phyloP scores from a whole-genome alignment of 2,113 vertebrate species.

The Stigmatopora argus region DNA sequence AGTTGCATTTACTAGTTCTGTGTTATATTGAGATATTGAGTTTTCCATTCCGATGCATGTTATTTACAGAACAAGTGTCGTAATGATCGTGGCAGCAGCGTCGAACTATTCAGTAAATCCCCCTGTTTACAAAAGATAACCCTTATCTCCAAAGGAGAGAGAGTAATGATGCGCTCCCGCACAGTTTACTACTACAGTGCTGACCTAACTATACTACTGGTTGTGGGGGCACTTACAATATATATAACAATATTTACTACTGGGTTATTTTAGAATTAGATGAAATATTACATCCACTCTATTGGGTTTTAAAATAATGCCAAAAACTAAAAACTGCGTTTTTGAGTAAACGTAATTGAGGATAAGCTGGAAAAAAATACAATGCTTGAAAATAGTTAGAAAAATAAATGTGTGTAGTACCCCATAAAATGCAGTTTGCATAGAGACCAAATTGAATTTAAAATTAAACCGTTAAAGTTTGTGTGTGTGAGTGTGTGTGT shows the following conservation, averaged over 20 bases:
- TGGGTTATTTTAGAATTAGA: neutral
- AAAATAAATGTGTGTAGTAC: too few species aligned
- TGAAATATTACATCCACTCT: neutral
- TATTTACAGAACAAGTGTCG: slow-evolving; percentile 10
- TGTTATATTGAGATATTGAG: slow-evolving; percentile 1
- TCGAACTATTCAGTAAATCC: slow-evolving; percentile 26
- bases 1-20: neutral
- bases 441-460: too few species aligned
- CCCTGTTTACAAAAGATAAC: slow-evolving; percentile 63
- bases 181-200: neutral
- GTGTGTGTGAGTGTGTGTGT: too few species aligned
- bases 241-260: slow-evolving; percentile 12
- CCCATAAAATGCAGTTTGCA: too few species aligned
- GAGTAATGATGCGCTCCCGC: slow-evolving; percentile 6
- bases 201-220: slow-evolving; percentile 8
- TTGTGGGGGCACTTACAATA: neutral
- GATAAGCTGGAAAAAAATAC: too few species aligned
- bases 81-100: slow-evolving; percentile 22
- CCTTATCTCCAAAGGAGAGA: slow-evolving; percentile 34
- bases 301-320: too few species aligned
- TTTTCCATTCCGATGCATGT: slow-evolving; percentile 8
- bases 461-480: too few species aligned
- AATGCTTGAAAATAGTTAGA: too few species aligned
- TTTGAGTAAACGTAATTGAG: too few species aligned
- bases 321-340: too few species aligned